These are phyloP conservation scores for Pocota personata DNA, from an alignment of 2,888 invertebrate species.

Conservation along the genomic window DNA sequence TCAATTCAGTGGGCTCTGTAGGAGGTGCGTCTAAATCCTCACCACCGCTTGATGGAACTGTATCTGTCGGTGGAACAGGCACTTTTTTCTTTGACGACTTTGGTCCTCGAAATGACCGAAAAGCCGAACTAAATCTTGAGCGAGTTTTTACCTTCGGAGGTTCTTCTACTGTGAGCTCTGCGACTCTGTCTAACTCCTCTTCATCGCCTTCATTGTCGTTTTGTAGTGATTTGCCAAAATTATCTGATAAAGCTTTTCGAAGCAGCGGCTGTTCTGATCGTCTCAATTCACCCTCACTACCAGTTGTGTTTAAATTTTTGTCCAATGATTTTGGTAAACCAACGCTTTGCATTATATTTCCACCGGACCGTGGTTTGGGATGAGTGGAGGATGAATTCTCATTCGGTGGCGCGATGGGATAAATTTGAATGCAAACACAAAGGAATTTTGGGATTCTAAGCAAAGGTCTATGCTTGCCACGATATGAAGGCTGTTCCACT, in stretches of 20 bases:
- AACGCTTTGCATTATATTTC: slow-evolving; percentile 80
- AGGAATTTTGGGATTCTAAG: slow-evolving; percentile 22
- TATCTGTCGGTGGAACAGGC: slow-evolving; percentile 53
- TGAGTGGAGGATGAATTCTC: slow-evolving; percentile 11
- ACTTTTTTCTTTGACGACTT: slow-evolving; percentile 77
- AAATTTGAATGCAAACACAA: slow-evolving; percentile 42
- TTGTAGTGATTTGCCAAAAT: slow-evolving; percentile 52
- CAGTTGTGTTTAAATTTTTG: slow-evolving; percentile 56
- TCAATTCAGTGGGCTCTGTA: slow-evolving; percentile 25
- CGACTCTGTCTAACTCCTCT: slow-evolving; percentile 16
- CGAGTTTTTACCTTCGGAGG: slow-evolving; percentile 78
- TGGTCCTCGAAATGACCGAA: slow-evolving; percentile 77
- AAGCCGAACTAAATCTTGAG: slow-evolving; percentile 80
- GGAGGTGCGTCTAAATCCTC: slow-evolving; percentile 72
- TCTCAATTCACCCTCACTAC: slow-evolving; percentile 57
- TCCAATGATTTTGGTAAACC: slow-evolving; percentile 74
- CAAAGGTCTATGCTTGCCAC: background rate
- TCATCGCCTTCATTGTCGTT: slow-evolving; percentile 58
- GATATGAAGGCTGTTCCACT: slow-evolving; percentile 14
- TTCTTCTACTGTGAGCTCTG: slow-evolving; percentile 68
- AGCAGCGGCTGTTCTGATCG: slow-evolving; percentile 54
- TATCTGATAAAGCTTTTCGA: slow-evolving; percentile 63
- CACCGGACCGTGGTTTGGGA: slow-evolving; percentile 42
- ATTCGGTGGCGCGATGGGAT: slow-evolving; percentile 33
- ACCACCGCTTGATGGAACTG: slow-evolving; percentile 75